Base-by-base conservation (phyloP, 2,797 vertebrate genomes). In the Falco rusticolus region DNA sequence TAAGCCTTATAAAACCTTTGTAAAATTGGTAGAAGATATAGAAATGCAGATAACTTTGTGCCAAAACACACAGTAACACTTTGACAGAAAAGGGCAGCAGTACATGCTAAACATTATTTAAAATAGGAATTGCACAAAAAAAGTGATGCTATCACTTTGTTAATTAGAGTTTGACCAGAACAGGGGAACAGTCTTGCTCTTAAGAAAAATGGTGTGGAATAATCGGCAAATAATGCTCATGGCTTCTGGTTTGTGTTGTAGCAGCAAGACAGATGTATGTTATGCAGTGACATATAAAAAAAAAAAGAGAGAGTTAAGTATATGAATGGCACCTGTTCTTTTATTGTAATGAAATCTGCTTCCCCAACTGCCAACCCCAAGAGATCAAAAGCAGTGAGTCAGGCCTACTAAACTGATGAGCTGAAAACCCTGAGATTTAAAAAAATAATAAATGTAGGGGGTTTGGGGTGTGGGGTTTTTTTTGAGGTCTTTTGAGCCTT, bases 31-130 rank as follows among this genome's bases (percentile, higher is more conserved):
- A 82, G 88, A 82, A 90, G 90, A 88, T 89, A 82, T 1, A 87
- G 86, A 95, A 95, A 83, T 85, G 81, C 74, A 94, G 93, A 87
- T 93, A 90, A 41, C 89, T 86, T 63, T 87, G 61, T 94, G 94
- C 74, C 80, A 88, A 91, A 94, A 77, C 39, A 81, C 45, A 17
- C 69, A 82, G 54, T 50, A 91, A 79, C 41, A 50, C 74, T 95
- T 88, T 79, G 83, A 94, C 75, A 90, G 90, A 72, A 90, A 94
- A 94, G 93, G 88, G 84, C 86, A 95, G n/a, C 5, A 13, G 75
- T 63, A 75, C 68, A 66, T 45, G 16, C 41, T 25, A 80, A 79
- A 54, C 33, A 64, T 75, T 75, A 93, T 61, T 89, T 90, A 61
- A 74, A 93, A 84, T 45, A 77, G 33, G 74, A 82, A 84, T 76